These are phyloP conservation scores for Geopemphigus sp. DNA, from an alignment of 1,140 invertebrate species.

Conservation along the genomic window DNA sequence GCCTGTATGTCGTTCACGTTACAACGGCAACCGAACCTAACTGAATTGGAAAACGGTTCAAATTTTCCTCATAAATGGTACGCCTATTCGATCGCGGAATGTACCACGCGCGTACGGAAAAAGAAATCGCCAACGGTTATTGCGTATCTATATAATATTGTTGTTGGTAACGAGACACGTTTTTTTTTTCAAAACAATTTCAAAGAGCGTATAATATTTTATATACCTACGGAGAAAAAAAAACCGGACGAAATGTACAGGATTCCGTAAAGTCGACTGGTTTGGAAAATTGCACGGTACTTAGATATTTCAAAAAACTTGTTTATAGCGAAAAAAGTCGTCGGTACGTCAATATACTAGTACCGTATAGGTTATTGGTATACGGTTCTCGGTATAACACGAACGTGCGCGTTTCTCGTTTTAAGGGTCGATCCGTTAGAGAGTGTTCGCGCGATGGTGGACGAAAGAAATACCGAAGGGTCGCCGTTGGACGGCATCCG, in stretches of 20 bases:
- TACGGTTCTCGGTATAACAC: background rate
- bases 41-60: too few species aligned
- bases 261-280: conserved; percentile 9
- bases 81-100: too few species aligned
- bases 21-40: too few species aligned
- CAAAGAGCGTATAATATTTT: too few species aligned
- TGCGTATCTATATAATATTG: background rate
- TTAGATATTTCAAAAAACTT: background rate
- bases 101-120: background rate
- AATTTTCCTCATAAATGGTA: too few species aligned
- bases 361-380: too few species aligned
- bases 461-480: background rate
- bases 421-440: conserved; percentile 11
- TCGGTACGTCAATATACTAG: background rate
- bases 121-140: background rate
- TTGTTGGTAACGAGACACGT: conserved; percentile 9
- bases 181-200: background rate
- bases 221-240: background rate
- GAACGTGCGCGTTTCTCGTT: background rate
- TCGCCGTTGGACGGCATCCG: background rate
- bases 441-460: background rate
- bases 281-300: background rate
- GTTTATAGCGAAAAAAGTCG: background rate
- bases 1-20: too few species aligned
- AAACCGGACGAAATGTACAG: conserved; percentile 14